Percentiles rank a stretch among this genome's conserved stretches.
Evolutionary conservation across 1,140 invertebrate genomes (phyloP).

Genomic region (Prorops nasuta): DNA sequence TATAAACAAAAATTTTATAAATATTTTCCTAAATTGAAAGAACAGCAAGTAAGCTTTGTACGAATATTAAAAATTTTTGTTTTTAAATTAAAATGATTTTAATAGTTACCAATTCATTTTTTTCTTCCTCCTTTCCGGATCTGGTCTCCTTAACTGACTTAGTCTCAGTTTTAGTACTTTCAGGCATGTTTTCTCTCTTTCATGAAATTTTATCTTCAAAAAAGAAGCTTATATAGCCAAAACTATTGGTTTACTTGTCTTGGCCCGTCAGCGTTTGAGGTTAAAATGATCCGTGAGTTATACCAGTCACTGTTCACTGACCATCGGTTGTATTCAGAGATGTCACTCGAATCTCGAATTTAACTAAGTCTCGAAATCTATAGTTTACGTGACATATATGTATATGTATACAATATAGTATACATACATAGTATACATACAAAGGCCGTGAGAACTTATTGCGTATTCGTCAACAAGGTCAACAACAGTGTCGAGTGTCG

Average conservation of each 20-base stretch:
- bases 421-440: too few species aligned
- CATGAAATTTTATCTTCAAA: constrained; percentile 3
- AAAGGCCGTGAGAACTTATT: too few species aligned
- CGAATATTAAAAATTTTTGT: constrained; percentile 1
- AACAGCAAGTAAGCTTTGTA: not conserved
- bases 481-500: too few species aligned
- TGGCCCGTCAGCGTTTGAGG: constrained; percentile 10
- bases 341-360: too few species aligned
- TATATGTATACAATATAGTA: too few species aligned
- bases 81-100: constrained; percentile 1
- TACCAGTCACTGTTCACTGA: constrained; percentile 23
- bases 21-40: not conserved
- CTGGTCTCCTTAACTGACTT: constrained; percentile 44
- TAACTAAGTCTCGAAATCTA: too few species aligned
- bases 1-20: not conserved
- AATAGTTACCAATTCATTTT: constrained; percentile 47
- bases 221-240: not conserved
- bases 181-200: constrained; percentile 43
- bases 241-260: not conserved
- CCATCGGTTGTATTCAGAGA: too few species aligned
- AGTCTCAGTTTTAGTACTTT: constrained; percentile 42
- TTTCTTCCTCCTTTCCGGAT: constrained; percentile 51
- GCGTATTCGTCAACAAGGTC: too few species aligned
- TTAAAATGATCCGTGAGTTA: constrained; percentile 14
- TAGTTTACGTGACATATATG: too few species aligned